Evolutionary conservation across 37 sponge, comb jelly and placozoan genomes (phyloP), one percentile per base, ranked within the genome.

Genomic region (Cliona cf. orientalis): DNA sequence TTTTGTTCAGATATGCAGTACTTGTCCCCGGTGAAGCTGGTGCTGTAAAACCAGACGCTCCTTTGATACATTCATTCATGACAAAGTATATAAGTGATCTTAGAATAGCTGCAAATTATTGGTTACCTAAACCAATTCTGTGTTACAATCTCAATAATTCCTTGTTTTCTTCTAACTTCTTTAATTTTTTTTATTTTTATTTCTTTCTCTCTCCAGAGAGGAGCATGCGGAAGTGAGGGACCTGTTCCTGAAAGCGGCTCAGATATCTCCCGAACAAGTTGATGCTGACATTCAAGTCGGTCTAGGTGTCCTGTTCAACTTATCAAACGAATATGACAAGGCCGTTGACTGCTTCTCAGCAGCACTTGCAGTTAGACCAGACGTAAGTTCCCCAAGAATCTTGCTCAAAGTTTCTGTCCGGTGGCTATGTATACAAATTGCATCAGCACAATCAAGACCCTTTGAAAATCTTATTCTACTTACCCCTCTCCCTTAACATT

Each of bases 341-440:
- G 95, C 95, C 32, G 86, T 88, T n/a, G 95, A 94, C 61, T 94
- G 95, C 49, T 94, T 94, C 75, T 46, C 62, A 44, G 89, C 91
- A 59, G 95, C 95, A n/a, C 74, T 94, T 12, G 60, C 75, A 37
- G 74, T 39, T 5, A 79, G 71, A 41, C 86, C 95, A 7, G 75
- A 93, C 22, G 91, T 89, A 3, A 78, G 83, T 49, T 3, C n/a
- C n/a, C n/a, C n/a, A n/a, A n/a, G n/a, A n/a, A n/a, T n/a, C n/a
- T n/a, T n/a, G n/a, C n/a, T n/a, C n/a, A n/a, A n/a, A n/a, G n/a
- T n/a, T n/a, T n/a, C n/a, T n/a, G n/a, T n/a, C n/a, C n/a, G n/a
- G n/a, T n/a, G n/a, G n/a, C n/a, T n/a, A n/a, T n/a, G n/a, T n/a
- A n/a, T n/a, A n/a, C n/a, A n/a, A n/a, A n/a, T n/a, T n/a, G n/a